phyloP scores from a whole-genome alignment of 2,888 invertebrate genomes.

The Campoplex nolae region DNA sequence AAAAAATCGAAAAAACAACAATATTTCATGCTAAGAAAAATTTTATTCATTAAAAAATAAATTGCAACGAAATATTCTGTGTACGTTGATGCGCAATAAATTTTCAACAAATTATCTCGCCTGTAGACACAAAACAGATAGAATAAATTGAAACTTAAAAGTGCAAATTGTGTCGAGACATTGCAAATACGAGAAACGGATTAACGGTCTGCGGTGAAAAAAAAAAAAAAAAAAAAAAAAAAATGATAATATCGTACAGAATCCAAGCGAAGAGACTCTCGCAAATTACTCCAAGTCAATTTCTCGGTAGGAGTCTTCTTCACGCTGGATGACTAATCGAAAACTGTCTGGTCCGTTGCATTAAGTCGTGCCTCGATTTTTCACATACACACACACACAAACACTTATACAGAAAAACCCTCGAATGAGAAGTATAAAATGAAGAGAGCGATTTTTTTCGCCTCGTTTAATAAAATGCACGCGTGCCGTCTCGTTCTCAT shows the following conservation, averaged over 20 bases:
- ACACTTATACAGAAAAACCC: background rate
- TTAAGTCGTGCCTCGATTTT: constrained; percentile 42
- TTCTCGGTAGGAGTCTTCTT: constrained; percentile 60
- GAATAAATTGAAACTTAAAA: background rate
- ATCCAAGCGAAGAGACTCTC: constrained; percentile 25
- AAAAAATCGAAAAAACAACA: too few relatives aligned
- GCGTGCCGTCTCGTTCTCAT: constrained; percentile 74
- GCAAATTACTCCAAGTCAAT: constrained; percentile 57
- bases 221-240: constrained; percentile 5
- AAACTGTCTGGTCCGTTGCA: constrained; percentile 51
- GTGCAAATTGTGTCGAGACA: background rate
- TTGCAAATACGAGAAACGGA: background rate
- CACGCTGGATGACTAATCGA: constrained; percentile 69
- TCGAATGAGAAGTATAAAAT: constrained; percentile 23
- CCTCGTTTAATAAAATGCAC: constrained; percentile 67
- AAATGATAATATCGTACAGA: constrained; percentile 25
- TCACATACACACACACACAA: background rate
- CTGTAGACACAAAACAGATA: background rate
- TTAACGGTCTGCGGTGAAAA: background rate
- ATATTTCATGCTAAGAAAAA: too few relatives aligned
- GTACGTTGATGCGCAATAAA: background rate
- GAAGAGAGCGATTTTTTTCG: constrained; percentile 56
- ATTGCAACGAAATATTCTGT: background rate
- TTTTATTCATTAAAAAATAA: background rate
- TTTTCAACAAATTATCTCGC: background rate